Evolutionary conservation across 1,140 invertebrate genomes (phyloP).

Genomic region (Musca vetustissima): DNA sequence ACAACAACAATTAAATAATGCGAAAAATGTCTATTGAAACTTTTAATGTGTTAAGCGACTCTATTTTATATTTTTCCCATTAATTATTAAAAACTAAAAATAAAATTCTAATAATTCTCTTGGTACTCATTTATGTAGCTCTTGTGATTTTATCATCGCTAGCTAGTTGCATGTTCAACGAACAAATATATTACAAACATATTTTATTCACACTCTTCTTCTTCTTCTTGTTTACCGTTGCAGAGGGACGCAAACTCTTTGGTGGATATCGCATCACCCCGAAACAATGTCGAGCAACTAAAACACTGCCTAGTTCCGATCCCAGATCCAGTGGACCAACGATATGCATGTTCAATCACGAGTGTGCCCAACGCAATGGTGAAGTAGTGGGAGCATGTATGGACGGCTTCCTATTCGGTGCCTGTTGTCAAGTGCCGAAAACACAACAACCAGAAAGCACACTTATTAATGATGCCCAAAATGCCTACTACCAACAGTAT

Average conservation of each 20-base stretch:
- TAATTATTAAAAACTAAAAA: no score
- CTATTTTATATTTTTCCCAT: no score
- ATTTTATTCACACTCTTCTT: background rate
- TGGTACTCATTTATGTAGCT: no score
- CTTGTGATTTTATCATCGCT: no score
- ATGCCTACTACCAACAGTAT: slow-evolving; percentile 49
- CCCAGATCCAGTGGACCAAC: slow-evolving; percentile 65
- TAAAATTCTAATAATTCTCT: no score
- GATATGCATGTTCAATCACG: slow-evolving; percentile 94
- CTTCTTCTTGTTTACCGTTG: background rate
- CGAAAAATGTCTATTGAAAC: no score
- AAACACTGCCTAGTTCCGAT: slow-evolving; percentile 60
- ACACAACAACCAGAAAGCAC: slow-evolving; percentile 48
- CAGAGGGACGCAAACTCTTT: slow-evolving; percentile 76
- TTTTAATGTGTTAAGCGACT: no score
- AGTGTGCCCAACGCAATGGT: slow-evolving; percentile 78
- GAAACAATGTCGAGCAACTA: slow-evolving; percentile 67
- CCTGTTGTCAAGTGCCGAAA: slow-evolving; percentile 75
- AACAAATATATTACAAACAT: no score
- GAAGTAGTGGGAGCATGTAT: slow-evolving; percentile 86
- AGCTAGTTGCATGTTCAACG: no score
- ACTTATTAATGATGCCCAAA: slow-evolving; percentile 51
- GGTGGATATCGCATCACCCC: slow-evolving; percentile 83
- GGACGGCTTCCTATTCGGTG: slow-evolving; percentile 84
- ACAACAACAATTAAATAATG: no score